Evolutionary conservation across 2,888 invertebrate species (phyloP).

Genomic region (Athalia cordata): DNA sequence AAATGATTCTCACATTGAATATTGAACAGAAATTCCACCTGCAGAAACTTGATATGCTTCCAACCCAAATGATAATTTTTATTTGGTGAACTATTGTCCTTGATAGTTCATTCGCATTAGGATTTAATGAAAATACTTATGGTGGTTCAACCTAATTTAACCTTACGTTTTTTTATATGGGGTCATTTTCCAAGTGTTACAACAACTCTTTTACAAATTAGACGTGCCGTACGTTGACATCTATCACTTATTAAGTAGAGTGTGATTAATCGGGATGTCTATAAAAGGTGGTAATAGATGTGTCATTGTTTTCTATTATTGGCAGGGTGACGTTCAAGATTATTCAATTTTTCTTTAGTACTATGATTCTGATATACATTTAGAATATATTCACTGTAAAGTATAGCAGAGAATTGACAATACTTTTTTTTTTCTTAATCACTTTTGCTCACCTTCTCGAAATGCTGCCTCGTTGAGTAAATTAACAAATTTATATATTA

Average conservation of each 20-base stretch:
- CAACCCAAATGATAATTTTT: too few species aligned
- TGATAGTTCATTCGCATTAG: neutral
- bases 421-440: neutral
- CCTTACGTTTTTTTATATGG: neutral
- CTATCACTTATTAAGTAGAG: neutral
- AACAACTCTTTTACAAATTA: too few species aligned
- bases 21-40: too few species aligned
- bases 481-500: neutral
- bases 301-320: neutral
- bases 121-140: neutral
- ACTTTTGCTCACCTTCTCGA: slow-evolving; percentile 3
- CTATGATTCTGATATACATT: neutral
- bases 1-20: too few species aligned
- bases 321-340: slow-evolving; percentile 14
- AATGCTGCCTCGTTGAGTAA: neutral
- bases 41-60: too few species aligned
- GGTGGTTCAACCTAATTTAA: neutral
- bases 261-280: slow-evolving; percentile 6
- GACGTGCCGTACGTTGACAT: too few species aligned
- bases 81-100: neutral
- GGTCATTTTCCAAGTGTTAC: too few species aligned
- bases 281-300: neutral
- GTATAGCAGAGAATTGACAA: neutral
- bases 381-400: neutral
- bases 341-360: slow-evolving; percentile 7